phyloP scores from a whole-genome alignment of 2,888 invertebrate species.

The Drosophila gaucha region DNA sequence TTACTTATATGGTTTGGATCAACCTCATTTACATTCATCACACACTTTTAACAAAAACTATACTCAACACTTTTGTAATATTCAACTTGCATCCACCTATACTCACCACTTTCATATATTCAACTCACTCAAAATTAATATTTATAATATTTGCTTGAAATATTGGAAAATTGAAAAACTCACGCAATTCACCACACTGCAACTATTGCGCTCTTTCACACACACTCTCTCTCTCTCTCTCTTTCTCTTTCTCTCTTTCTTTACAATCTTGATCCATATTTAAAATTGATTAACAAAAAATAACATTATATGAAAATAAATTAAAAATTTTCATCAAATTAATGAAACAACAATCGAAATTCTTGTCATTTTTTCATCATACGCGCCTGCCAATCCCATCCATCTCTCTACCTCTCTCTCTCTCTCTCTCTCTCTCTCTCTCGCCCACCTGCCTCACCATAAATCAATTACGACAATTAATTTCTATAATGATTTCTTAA shows the following conservation, averaged over 20 bases:
- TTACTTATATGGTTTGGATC: no score
- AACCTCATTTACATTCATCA: no score
- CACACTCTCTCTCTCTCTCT: conserved; percentile 18
- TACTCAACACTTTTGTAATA: background rate
- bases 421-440: conserved; percentile 1
- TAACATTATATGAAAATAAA: background rate
- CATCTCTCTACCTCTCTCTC: background rate
- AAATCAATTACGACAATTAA: conserved; percentile 15
- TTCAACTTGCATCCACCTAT: background rate
- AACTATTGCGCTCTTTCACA: conserved; percentile 31
- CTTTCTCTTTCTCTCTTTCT: conserved; percentile 18
- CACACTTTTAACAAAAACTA: background rate
- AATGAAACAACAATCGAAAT: conserved; percentile 57
- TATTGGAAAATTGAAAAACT: background rate
- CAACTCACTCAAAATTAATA: conserved; percentile 1
- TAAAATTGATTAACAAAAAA: conserved; percentile 18
- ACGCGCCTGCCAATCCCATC: conserved; percentile 35
- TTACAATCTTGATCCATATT: conserved; percentile 15
- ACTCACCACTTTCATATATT: conserved; percentile 6
- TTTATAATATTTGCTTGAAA: conserved; percentile 1
- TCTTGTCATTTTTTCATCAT: conserved; percentile 62
- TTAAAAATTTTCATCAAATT: conserved; percentile 30
- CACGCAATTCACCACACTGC: conserved; percentile 30
- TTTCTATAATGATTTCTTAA: conserved; percentile 35
- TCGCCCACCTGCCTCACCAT: background rate